Evolutionary conservation across 2,113 vertebrate species (phyloP).

Genomic region (Channa maculata): DNA sequence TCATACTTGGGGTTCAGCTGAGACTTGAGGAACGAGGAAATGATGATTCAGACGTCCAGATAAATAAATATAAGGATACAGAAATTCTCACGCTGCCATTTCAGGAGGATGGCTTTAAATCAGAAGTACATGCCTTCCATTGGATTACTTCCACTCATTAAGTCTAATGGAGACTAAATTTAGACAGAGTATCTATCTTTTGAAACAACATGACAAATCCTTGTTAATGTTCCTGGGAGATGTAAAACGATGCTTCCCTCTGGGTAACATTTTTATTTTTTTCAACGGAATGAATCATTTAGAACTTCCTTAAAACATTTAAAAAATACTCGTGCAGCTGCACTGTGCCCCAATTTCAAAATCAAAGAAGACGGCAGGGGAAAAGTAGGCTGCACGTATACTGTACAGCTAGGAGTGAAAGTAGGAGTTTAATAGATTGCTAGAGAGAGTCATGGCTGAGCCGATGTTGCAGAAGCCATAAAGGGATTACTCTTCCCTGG

Average conservation of each 20-base stretch:
- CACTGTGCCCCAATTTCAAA: conserved; percentile 63
- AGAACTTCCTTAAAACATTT: conserved; percentile 48
- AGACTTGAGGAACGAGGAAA: background rate
- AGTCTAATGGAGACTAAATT: background rate
- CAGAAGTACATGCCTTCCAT: background rate
- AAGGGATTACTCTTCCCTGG: conserved; percentile 77
- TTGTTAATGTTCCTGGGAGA: background rate
- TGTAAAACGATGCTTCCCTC: background rate
- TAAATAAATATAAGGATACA: background rate
- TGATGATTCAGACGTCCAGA: background rate
- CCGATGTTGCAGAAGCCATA: conserved; percentile 64
- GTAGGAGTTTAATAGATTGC: conserved; percentile 73
- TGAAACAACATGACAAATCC: background rate
- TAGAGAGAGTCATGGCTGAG: conserved; percentile 65
- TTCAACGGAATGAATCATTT: conserved; percentile 60
- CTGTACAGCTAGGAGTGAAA: conserved; percentile 58
- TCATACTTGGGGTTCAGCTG: background rate
- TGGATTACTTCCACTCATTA: background rate
- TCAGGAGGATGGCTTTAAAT: background rate
- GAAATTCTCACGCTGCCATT: background rate
- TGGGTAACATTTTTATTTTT: background rate
- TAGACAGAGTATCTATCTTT: background rate
- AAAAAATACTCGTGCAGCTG: conserved; percentile 34
- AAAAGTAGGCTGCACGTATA: conserved; percentile 55
- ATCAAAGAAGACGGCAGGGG: conserved; percentile 37